Conservation (phyloP, 2,888 invertebrate genomes). For the Psylliodes chrysocephalus region DNA sequence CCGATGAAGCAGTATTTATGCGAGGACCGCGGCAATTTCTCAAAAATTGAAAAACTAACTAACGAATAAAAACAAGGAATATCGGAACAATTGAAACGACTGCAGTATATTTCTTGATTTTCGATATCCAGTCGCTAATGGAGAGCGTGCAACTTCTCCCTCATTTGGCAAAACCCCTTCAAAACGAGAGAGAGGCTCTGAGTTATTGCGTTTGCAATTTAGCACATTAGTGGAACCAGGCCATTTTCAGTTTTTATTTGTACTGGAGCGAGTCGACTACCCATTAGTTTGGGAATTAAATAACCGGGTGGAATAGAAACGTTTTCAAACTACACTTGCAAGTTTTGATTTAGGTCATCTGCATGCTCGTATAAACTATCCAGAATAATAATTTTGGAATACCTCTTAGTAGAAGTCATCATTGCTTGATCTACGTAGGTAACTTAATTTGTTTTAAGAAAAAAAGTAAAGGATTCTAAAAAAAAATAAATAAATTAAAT, state of each 20-base stretch:
- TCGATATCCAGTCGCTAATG: constrained; percentile 23
- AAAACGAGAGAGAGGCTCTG: constrained; percentile 29
- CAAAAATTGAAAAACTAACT: constrained; percentile 11
- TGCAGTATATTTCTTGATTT: constrained; percentile 29
- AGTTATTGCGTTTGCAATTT: constrained; percentile 43
- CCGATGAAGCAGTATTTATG: too few species aligned
- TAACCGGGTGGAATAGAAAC: constrained; percentile 7
- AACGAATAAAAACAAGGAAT: constrained; percentile 7
- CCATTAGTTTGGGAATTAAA: constrained; percentile 64
- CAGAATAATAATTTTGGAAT: too few species aligned
- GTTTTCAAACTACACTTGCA: too few species aligned
- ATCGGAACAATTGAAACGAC: not conserved
- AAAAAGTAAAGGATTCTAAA: too few species aligned
- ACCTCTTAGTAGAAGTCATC: too few species aligned
- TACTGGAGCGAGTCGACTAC: constrained; percentile 59
- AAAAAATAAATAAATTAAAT: too few species aligned
- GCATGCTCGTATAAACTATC: too few species aligned
- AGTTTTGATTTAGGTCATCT: too few species aligned
- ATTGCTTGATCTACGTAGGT: too few species aligned
- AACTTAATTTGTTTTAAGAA: too few species aligned
- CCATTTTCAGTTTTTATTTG: constrained; percentile 60
- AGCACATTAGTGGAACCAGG: constrained; percentile 43
- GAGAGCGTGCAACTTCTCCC: constrained; percentile 21
- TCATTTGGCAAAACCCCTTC: constrained; percentile 25
- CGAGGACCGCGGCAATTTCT: constrained; percentile 9